Base-by-base conservation (phyloP, 2,113 vertebrate species). In the Pseudolaguvia tuberculata region DNA sequence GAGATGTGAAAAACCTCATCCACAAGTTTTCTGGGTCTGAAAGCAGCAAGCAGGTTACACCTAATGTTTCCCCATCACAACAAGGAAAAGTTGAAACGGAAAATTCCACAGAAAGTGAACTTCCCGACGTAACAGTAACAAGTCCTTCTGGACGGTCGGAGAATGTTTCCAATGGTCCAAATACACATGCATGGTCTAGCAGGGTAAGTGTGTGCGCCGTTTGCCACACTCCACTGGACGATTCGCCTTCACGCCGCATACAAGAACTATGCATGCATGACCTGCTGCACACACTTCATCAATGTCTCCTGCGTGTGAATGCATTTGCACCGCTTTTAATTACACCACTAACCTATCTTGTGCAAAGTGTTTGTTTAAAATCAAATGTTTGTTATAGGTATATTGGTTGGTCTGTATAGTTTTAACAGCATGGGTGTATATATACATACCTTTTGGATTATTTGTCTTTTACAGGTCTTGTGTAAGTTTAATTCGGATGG, bases 1-100 rank as follows among this genome's bases (percentile, higher is more conserved):
- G 82, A 56, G 89, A 88, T 18, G 75, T 91, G 39, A 90, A 90
- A 82, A 71, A 87, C 63, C 85, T 92, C 72, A 89, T 92, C 74
- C 68, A 31, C 73, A 87, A 73, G 80, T 91, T 91, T 79, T 89
- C 89, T 0, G 76, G 25, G 12, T 35, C 73, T 10, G 53, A 74
- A 8, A 42, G 55, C 20, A 50, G 66, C 14, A 39, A 8, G 14
- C 31, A 21, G 20, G 18, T n/a, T 39, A 13, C 48, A 4, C 53
- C 68, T 13, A 11, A 20, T 11, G n/a, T 4, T 56, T 70, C 72
- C 27, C 59, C 68, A 20, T 15, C 50, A 35, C n/a, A 55, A n/a
- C 15, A 27, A 39, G 3, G 17, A 17, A 53, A 62, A 17, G 73
- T 53, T 1, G 25, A 29, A 20, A 20, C 10, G 1, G 52, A 12